Conservation (phyloP, 1,140 invertebrate genomes). For the Zaprionus ghesquierei region DNA sequence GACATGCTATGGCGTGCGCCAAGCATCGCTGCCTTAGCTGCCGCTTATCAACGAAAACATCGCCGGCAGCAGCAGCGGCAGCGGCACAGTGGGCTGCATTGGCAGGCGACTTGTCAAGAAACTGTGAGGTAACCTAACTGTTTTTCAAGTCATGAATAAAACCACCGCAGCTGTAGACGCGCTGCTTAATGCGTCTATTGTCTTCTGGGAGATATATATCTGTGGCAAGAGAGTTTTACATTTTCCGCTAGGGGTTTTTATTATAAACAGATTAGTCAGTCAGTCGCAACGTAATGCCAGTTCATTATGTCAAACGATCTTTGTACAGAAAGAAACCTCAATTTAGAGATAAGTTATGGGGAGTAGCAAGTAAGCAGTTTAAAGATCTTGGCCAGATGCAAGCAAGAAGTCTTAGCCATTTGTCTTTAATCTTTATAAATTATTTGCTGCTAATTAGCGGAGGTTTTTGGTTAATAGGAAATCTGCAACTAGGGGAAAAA, state of each 20-base stretch:
- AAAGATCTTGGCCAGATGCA: too few relatives aligned
- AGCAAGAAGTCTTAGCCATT: background rate
- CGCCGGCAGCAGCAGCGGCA: conserved; percentile 42
- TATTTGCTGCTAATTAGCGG: background rate
- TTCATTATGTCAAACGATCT: conserved; percentile 6
- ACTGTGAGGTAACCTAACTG: conserved; percentile 37
- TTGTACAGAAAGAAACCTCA: background rate
- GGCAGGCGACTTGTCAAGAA: conserved; percentile 12
- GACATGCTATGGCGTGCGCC: conserved; percentile 44
- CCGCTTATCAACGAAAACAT: conserved; percentile 60
- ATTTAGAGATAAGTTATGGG: background rate
- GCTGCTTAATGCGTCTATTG: conserved; percentile 35
- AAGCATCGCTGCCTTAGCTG: conserved; percentile 63
- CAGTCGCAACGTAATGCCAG: conserved; percentile 7
- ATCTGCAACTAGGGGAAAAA: conserved; percentile 25
- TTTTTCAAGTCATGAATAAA: conserved; percentile 11
- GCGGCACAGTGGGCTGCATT: conserved; percentile 59
- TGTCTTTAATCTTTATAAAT: background rate
- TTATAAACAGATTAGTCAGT: conserved; percentile 41
- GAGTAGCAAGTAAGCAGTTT: background rate
- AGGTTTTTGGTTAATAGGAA: background rate
- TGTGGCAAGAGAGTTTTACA: conserved; percentile 7
- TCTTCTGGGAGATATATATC: conserved; percentile 48
- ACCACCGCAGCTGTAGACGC: background rate
- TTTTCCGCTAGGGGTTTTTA: conserved; percentile 18